Conservation (phyloP, 2,113 vertebrate genomes). For the Entomyzon cyanotis region DNA sequence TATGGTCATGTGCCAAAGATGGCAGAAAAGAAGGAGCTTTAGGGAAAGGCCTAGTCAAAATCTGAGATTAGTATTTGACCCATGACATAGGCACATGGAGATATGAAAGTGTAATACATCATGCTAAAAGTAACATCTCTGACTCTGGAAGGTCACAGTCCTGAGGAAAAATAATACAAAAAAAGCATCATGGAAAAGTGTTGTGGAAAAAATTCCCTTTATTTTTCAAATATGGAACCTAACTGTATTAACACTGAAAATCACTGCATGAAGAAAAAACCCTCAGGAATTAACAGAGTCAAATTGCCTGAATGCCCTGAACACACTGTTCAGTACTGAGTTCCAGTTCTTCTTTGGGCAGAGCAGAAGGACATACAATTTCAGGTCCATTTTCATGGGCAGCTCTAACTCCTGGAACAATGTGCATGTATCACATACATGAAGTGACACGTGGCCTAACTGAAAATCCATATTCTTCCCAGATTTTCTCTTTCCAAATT, state of each 20-base stretch:
- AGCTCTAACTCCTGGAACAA: background rate
- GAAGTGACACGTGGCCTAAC: background rate
- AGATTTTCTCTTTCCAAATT: background rate
- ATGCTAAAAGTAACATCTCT: background rate
- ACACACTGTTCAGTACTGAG: background rate
- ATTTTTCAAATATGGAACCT: conserved; percentile 52
- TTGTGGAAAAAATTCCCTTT: conserved; percentile 63
- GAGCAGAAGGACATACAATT: background rate
- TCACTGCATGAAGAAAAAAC: conserved; percentile 16
- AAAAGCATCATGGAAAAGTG: background rate
- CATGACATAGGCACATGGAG: background rate
- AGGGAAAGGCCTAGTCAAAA: background rate
- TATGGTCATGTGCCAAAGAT: background rate
- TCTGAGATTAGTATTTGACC: background rate
- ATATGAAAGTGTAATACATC: background rate
- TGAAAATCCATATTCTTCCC: background rate
- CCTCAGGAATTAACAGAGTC: background rate
- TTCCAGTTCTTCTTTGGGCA: background rate
- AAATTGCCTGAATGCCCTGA: background rate
- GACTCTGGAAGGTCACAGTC: background rate
- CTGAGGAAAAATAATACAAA: background rate
- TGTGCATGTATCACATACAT: background rate
- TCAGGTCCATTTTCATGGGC: background rate
- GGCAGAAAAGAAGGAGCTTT: background rate
- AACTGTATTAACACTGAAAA: conserved; percentile 12